phyloP scores from a whole-genome alignment of 1,140 invertebrate species.

The Drosophila bifasciata region DNA sequence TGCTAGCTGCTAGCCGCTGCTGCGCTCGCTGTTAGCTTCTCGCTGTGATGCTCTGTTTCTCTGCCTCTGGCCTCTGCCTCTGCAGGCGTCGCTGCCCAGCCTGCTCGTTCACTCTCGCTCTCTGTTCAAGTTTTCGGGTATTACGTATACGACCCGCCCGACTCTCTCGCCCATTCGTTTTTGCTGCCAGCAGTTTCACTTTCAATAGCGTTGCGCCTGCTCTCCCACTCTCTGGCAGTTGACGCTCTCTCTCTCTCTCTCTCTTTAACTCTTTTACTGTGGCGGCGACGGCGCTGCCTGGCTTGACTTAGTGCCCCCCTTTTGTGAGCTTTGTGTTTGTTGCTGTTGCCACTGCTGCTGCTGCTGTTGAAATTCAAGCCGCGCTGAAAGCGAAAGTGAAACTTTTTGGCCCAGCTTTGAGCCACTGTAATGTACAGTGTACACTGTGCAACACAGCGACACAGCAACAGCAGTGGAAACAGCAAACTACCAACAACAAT shows the following conservation, averaged over 20 bases:
- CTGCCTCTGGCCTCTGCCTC: conserved; percentile 1
- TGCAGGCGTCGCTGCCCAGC: neutral
- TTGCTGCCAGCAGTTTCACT: conserved; percentile 66
- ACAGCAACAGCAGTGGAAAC: too few species aligned
- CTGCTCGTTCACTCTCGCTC: conserved; percentile 67
- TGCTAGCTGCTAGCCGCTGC: conserved; percentile 5
- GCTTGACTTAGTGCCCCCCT: conserved; percentile 76
- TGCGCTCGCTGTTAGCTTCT: conserved; percentile 20
- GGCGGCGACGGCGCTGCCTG: conserved; percentile 48
- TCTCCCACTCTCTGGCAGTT: conserved; percentile 10
- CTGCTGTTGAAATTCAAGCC: conserved; percentile 66
- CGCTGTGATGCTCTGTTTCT: neutral
- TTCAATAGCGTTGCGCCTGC: conserved; percentile 46
- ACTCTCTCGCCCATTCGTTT: conserved; percentile 37
- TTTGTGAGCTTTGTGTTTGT: conserved; percentile 41
- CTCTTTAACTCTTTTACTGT: conserved; percentile 5
- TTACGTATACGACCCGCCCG: conserved; percentile 58
- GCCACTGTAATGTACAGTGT: conserved; percentile 52
- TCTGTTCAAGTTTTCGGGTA: conserved; percentile 55
- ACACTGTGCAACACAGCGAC: too few species aligned
- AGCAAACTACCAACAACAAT: conserved; percentile 19
- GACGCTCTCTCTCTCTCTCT: conserved; percentile 28
- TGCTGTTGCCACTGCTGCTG: conserved; percentile 12
- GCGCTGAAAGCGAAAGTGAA: conserved; percentile 80
- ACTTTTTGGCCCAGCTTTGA: conserved; percentile 74